Evolutionary conservation across 2,797 vertebrate genomes (phyloP), one percentile per base, ranked within the genome.

Genomic region (Galago senegalensis): DNA sequence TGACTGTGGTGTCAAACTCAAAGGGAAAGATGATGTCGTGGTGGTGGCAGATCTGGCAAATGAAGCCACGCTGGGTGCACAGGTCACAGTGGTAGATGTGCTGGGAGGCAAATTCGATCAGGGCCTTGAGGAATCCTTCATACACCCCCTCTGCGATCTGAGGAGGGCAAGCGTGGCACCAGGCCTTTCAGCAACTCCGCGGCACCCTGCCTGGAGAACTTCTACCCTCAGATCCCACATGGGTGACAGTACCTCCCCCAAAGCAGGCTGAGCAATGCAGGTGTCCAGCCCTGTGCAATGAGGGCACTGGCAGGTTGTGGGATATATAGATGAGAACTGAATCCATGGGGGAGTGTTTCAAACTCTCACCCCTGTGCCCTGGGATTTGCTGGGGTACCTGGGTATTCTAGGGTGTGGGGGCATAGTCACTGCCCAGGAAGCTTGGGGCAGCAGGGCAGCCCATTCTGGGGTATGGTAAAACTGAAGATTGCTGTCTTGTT

Each of bases 1-100:
- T 99, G 97, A 98, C 98, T 14, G 99, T 99, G 93, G 97, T 99
- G 94, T 99, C 99, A 7, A 99, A 99, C 98, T 99, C 99, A 1
- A 99, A 99, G 88, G 99, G 99, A 95, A 99, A 99, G 98, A 99
- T 99, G 98, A 99, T 99, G 98, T 99, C 98, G 0, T 98, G 93
- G 14, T 98, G 94, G 84, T 99, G 99, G 98, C 99, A 99, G 96
- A 99, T 99, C 98, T 99, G 99, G 98, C 99, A 99, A 97, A 99
- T 99, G 98, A 99, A 99, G 82, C 99, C 99, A 0, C 99, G 98
- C 98, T 99, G 99, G 11, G 99, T 99, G 98, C 99, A 99, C 43
- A 99, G 99, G 97, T 99, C 99, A 0, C 99, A 99, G 97, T 98
- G 98, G 97, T 99, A 99, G 96, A 99, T 99, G 0, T 99, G 99